Conservation (phyloP, 2,797 vertebrate genomes). For the Cossypha niveicapilla region DNA sequence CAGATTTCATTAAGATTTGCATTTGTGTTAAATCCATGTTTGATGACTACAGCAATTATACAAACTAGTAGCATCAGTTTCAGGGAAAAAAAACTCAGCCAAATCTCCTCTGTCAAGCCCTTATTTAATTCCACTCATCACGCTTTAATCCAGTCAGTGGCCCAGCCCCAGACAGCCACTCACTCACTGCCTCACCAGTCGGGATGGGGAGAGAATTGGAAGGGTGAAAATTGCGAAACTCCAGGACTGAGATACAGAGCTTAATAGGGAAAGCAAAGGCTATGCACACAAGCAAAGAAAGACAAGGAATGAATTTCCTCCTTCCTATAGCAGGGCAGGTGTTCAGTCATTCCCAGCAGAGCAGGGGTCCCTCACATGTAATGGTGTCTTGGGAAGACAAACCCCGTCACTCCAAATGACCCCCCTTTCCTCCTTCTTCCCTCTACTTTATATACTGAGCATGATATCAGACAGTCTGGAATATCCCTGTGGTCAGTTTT, state of each 20-base stretch:
- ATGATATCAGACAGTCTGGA: rapidly evolving
- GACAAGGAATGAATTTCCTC: not conserved
- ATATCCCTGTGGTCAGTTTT: not conserved
- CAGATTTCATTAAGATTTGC: not conserved
- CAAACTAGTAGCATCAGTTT: not conserved
- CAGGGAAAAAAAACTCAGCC: rapidly evolving
- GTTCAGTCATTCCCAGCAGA: not conserved
- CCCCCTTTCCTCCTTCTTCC: rapidly evolving
- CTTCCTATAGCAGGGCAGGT: not conserved
- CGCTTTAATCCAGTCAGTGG: not conserved
- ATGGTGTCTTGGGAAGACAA: not conserved
- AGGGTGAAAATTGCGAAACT: too few relatives aligned
- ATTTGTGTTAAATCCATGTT: not conserved
- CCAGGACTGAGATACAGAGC: not conserved
- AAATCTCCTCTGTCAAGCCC: not conserved
- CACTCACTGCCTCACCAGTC: too few relatives aligned
- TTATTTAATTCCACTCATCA: rapidly evolving
- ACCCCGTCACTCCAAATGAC: not conserved
- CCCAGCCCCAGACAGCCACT: not conserved
- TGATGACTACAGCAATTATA: not conserved
- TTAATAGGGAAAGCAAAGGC: not conserved
- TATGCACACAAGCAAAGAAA: too few relatives aligned
- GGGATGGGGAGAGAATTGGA: not conserved
- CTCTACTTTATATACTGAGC: not conserved
- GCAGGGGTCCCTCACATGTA: not conserved